Conservation (phyloP, 2,888 invertebrate species). For the Lamproptera curius region DNA sequence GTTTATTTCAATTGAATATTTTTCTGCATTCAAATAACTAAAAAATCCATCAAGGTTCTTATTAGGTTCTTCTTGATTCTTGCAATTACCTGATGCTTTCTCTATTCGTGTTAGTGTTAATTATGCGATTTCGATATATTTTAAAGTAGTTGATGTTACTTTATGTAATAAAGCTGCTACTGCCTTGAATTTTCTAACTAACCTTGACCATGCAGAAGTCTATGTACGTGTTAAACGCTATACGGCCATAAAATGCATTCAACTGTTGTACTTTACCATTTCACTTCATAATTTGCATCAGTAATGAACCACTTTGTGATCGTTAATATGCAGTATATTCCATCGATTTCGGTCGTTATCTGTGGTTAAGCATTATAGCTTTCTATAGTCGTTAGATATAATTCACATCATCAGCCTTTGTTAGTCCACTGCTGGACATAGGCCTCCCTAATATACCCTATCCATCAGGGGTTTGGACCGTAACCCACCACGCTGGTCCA, state of each 20-base stretch:
- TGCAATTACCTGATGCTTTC: no score
- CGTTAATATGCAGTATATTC: no score
- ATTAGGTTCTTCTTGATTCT: not conserved
- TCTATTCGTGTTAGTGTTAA: no score
- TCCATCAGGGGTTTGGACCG: no score
- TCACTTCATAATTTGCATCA: constrained; percentile 4
- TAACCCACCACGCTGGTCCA: no score
- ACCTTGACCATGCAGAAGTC: not conserved
- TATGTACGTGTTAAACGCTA: not conserved
- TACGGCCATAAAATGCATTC: constrained; percentile 4
- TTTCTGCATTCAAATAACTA: not conserved
- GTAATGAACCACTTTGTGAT: not conserved
- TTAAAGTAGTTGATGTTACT: not conserved
- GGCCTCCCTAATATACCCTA: no score
- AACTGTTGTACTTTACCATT: constrained; percentile 13
- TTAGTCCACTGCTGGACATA: no score
- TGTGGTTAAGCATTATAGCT: constrained; percentile 1
- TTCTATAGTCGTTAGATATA: no score
- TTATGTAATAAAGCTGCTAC: not conserved
- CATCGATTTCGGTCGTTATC: no score
- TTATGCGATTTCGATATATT: not conserved
- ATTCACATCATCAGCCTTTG: no score
- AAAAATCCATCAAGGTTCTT: not conserved
- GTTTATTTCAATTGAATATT: no score
- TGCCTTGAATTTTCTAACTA: not conserved